A percentile compares a stretch with the other conserved stretches of the same genome.
Conservation (phyloP, 2,113 vertebrate genomes). For the Maylandia zebra region DNA sequence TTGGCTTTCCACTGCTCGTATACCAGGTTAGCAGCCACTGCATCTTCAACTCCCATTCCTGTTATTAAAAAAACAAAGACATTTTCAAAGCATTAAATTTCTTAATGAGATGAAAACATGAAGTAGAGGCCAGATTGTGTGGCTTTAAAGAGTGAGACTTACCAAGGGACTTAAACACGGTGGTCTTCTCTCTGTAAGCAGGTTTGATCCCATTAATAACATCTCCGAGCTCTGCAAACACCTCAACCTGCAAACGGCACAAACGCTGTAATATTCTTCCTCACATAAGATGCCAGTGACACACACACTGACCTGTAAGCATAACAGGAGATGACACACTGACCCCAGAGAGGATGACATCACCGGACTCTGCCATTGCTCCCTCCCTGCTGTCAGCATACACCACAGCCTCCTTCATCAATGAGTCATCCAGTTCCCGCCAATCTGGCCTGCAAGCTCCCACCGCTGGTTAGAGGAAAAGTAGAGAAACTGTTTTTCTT, state of each 20-base stretch:
- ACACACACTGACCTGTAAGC: background rate
- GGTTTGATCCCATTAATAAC: conserved; percentile 81
- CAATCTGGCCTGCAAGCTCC: conserved; percentile 90
- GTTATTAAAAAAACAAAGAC: background rate
- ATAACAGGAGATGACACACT: background rate
- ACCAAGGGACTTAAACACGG: conserved; percentile 95
- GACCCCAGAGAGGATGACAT: conserved; percentile 88
- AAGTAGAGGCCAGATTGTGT: background rate
- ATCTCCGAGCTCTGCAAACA: conserved; percentile 93
- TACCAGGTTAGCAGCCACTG: conserved; percentile 85
- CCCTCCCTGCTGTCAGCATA: conserved; percentile 88
- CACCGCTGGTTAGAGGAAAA: conserved; percentile 68
- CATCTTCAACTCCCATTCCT: conserved; percentile 93
- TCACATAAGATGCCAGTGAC: background rate
- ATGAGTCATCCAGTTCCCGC: conserved; percentile 84
- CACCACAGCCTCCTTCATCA: conserved; percentile 83
- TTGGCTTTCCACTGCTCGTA: conserved; percentile 81
- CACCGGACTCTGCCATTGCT: conserved; percentile 82
- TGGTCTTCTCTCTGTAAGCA: conserved; percentile 83
- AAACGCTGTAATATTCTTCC: background rate
- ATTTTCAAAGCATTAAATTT: background rate
- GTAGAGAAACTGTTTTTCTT: background rate
- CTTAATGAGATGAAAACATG: background rate
- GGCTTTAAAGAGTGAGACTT: conserved; percentile 30
- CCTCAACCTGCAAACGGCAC: conserved; percentile 70